Conservation (phyloP, 1,140 invertebrate genomes). For the Drosophila albomicans region DNA sequence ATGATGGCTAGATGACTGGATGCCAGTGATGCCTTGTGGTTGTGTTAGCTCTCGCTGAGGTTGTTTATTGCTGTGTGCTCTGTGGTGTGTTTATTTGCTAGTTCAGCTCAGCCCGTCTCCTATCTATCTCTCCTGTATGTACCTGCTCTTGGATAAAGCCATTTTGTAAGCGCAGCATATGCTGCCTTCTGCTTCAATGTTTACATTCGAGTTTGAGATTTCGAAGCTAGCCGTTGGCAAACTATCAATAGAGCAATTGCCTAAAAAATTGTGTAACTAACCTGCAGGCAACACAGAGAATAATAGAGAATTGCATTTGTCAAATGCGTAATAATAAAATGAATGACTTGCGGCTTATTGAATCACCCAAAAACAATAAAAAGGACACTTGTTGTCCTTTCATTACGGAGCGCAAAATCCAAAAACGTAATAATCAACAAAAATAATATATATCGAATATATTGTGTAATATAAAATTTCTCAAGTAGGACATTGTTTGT, state of each 20-base stretch:
- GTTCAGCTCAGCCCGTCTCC: not conserved
- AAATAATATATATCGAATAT: not conserved
- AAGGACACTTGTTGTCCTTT: conserved; percentile 7
- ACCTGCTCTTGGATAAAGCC: not conserved
- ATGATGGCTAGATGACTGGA: not conserved
- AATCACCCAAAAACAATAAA: not conserved
- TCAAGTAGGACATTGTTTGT: not conserved
- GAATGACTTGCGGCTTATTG: conserved; percentile 8
- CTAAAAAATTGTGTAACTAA: not conserved
- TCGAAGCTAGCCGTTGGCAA: not conserved
- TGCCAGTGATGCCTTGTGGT: conserved; percentile 3
- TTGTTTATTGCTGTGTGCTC: conserved; percentile 9
- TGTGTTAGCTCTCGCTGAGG: conserved; percentile 5
- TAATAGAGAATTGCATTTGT: not conserved
- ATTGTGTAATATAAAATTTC: conserved; percentile 7
- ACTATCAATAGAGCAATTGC: not conserved
- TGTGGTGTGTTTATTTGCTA: conserved; percentile 12
- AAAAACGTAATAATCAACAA: not conserved
- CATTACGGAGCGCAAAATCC: conserved; percentile 1
- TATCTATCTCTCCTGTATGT: not conserved
- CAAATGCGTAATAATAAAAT: not conserved
- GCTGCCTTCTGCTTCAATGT: not conserved
- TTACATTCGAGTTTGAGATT: not conserved
- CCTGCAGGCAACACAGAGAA: not conserved
- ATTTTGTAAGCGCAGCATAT: conserved; percentile 6